Evolutionary conservation across 2,113 vertebrate genomes (phyloP).

Genomic region (Chaetura pelagica): DNA sequence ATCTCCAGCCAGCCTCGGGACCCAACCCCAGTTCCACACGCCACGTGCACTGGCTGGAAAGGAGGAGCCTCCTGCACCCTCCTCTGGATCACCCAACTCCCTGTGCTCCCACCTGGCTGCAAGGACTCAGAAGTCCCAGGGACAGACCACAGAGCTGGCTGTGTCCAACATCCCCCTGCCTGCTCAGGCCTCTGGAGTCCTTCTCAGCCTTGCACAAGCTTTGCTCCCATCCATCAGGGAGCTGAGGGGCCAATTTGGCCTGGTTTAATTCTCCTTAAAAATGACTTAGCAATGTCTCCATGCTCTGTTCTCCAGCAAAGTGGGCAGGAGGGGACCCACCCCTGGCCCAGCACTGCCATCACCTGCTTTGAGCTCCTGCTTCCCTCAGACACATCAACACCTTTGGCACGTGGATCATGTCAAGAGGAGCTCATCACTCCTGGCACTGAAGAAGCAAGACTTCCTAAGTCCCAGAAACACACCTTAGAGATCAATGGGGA

Average conservation of each 20-base stretch:
- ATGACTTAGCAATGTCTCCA: background rate
- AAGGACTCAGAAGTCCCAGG: background rate
- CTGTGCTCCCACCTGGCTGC: accelerated
- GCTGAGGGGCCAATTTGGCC: background rate
- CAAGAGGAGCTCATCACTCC: background rate
- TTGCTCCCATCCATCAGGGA: background rate
- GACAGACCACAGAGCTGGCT: accelerated
- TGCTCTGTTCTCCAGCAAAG: background rate
- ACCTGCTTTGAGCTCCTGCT: background rate
- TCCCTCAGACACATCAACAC: background rate
- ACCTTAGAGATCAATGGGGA: background rate
- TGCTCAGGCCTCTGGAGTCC: background rate
- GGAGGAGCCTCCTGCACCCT: background rate
- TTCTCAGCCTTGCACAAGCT: background rate
- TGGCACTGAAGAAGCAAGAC: background rate
- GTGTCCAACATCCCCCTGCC: background rate
- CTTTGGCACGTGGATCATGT: background rate
- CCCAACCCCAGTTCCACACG: accelerated
- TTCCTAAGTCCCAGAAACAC: background rate
- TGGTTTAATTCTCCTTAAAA: background rate
- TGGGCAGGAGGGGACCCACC: background rate
- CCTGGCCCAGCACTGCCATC: accelerated
- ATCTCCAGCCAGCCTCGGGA: background rate
- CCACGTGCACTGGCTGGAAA: accelerated
- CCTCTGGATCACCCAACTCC: too few relatives aligned